These are phyloP conservation scores for Mythimna impura DNA, from an alignment of 2,888 invertebrate genomes.

Conservation along the genomic window DNA sequence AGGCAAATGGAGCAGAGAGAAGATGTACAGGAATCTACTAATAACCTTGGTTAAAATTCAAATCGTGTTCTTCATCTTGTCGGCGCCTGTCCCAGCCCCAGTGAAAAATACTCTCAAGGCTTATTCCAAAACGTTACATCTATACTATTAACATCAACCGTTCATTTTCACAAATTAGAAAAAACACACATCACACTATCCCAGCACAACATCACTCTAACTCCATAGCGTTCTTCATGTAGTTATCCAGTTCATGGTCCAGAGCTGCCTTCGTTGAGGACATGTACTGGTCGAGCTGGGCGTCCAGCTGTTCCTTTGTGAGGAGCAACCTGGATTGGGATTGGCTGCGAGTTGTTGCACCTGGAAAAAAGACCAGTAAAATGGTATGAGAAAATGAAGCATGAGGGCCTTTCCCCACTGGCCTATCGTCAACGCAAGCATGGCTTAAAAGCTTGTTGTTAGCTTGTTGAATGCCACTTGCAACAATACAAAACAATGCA, in stretches of 20 bases:
- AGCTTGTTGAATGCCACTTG: too few species aligned
- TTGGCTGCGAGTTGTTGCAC: constrained; percentile 66
- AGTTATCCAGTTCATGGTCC: constrained; percentile 90
- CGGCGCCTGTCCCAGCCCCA: too few species aligned
- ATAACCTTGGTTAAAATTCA: too few species aligned
- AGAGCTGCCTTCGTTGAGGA: constrained; percentile 90
- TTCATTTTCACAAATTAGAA: constrained; percentile 11
- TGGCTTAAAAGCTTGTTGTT: too few species aligned
- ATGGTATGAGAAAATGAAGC: not conserved
- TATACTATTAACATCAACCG: too few species aligned
- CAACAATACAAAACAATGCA: too few species aligned
- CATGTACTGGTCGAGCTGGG: constrained; percentile 94
- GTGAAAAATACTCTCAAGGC: too few species aligned
- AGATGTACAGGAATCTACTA: not conserved
- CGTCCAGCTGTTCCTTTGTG: constrained; percentile 92
- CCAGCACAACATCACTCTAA: constrained; percentile 52
- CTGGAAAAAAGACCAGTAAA: constrained; percentile 58
- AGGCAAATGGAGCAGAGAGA: not conserved
- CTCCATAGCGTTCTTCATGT: constrained; percentile 83
- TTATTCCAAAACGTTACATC: not conserved
- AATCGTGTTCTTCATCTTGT: too few species aligned
- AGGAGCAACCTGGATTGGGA: constrained; percentile 71
- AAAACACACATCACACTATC: constrained; percentile 34
- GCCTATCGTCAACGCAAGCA: too few species aligned
- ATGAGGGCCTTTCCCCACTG: too few species aligned